These are phyloP conservation scores for Theristicus caerulescens DNA, from an alignment of 2,113 vertebrate genomes.

Conservation along the genomic window DNA sequence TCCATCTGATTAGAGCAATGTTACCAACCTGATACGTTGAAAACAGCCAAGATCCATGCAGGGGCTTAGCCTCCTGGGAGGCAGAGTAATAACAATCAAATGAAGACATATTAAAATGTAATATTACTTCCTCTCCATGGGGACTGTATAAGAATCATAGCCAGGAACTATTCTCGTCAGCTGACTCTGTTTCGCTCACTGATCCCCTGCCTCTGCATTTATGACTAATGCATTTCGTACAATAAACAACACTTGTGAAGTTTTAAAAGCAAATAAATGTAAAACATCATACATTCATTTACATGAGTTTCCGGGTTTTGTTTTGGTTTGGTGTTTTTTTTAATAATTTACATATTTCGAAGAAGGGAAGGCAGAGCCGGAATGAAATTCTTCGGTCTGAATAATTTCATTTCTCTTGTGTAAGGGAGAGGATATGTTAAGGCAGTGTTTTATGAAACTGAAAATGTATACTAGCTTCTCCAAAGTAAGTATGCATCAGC, in stretches of 20 bases:
- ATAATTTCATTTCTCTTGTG: neutral
- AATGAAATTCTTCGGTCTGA: neutral
- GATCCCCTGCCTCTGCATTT: constrained; percentile 50
- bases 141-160: constrained; percentile 61
- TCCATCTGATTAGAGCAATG: constrained; percentile 68
- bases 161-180: constrained; percentile 64
- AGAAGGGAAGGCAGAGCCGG: neutral
- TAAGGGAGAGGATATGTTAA: neutral
- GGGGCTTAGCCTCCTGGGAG: constrained; percentile 56
- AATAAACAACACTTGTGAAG: neutral
- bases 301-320: neutral
- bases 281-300: neutral
- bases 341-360: neutral
- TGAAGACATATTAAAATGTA: constrained; percentile 69
- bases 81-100: constrained; percentile 65
- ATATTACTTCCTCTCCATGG: constrained; percentile 65
- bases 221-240: constrained; percentile 13
- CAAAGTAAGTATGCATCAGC: neutral
- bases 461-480: neutral
- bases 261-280: constrained; percentile 29
- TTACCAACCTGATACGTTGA: constrained; percentile 51
- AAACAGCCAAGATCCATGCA: constrained; percentile 59
- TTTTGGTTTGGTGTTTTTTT: neutral
- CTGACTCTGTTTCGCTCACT: constrained; percentile 26
- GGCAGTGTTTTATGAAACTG: neutral